A percentile compares a stretch with the other conserved stretches of the same genome.
Evolutionary conservation across 2,888 invertebrate genomes (phyloP).

Genomic region (Hirtodrosophila histrioides): DNA sequence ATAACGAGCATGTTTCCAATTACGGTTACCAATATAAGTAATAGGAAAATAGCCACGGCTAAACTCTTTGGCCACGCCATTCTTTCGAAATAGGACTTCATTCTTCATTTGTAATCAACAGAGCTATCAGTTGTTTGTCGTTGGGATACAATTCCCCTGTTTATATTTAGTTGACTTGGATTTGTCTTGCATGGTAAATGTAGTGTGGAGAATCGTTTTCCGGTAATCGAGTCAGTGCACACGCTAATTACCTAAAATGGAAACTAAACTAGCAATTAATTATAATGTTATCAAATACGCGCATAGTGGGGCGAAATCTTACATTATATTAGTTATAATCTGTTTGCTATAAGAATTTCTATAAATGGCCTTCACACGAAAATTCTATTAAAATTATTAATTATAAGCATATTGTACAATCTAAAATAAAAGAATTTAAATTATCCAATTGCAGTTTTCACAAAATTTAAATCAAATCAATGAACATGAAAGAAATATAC

Average conservation of each 20-base stretch:
- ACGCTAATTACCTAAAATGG: constrained; percentile 5
- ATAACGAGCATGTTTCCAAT: constrained; percentile 96
- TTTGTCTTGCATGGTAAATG: constrained; percentile 11
- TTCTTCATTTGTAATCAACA: constrained; percentile 32
- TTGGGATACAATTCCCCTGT: constrained; percentile 7
- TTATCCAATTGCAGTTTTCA: neutral
- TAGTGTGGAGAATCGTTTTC: neutral
- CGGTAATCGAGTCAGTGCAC: neutral
- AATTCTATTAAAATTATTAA: no score
- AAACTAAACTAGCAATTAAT: neutral
- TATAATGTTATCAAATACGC: neutral
- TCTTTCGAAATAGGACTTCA: constrained; percentile 65
- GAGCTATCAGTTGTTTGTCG: constrained; percentile 8
- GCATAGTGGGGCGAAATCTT: no score
- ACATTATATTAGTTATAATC: no score
- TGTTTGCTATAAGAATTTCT: no score
- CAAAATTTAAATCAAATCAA: no score
- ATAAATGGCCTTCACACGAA: no score
- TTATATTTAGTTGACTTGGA: constrained; percentile 7
- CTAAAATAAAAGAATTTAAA: neutral
- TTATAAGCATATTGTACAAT: neutral
- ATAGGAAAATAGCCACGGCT: constrained; percentile 87
- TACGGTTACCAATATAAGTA: constrained; percentile 89
- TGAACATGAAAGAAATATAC: no score
- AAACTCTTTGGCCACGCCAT: constrained; percentile 86